Conservation (phyloP, 2,888 invertebrate species). For the Meta bourneti region DNA sequence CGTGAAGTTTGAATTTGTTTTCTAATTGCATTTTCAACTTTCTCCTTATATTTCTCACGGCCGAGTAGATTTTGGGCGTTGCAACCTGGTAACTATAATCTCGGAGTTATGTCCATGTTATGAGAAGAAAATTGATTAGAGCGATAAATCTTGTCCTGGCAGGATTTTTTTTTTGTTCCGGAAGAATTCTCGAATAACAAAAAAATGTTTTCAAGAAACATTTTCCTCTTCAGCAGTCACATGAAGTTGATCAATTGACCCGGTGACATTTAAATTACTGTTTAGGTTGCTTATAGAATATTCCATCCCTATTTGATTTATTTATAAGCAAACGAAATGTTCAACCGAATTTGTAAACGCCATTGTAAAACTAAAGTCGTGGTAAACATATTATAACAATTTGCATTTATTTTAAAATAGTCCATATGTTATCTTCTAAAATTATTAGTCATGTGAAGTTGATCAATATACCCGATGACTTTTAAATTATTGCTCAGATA, state of each 20-base stretch:
- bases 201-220: constrained; percentile 2
- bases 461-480: constrained; percentile 45
- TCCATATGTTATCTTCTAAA: too few species aligned
- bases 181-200: neutral
- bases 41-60: too few species aligned
- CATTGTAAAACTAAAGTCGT: too few species aligned
- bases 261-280: constrained; percentile 47
- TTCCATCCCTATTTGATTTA: too few species aligned
- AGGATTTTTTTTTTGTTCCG: neutral
- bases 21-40: too few species aligned
- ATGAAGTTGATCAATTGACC: constrained; percentile 43
- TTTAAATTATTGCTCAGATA: constrained; percentile 15
- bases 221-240: neutral
- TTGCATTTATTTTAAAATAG: too few species aligned
- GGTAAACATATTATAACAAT: too few species aligned
- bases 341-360: too few species aligned
- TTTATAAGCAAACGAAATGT: too few species aligned
- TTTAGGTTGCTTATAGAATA: neutral
- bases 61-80: too few species aligned
- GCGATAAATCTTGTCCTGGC: constrained; percentile 15
- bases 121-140: constrained; percentile 25
- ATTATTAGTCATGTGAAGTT: neutral
- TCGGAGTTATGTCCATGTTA: neutral
- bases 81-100: neutral
- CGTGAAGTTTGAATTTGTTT: too few species aligned